Conservation (phyloP, 2,888 invertebrate species). For the Hoplodrina ambigua region DNA sequence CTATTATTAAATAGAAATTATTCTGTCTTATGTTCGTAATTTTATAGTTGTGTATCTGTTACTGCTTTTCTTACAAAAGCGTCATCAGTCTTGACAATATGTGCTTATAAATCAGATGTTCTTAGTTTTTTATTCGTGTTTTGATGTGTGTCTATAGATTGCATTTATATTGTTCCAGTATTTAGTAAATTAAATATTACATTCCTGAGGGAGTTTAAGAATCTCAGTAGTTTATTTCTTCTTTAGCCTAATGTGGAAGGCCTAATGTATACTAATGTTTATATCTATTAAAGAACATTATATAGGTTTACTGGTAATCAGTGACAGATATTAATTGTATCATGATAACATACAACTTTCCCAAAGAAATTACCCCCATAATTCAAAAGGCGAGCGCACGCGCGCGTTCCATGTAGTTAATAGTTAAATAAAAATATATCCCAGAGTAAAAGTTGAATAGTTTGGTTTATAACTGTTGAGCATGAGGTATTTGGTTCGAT, state of each 20-base stretch:
- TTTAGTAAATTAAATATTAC: not conserved
- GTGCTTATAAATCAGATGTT: not conserved
- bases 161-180: slow-evolving; percentile 3
- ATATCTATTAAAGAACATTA: slow-evolving; percentile 1
- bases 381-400: no score
- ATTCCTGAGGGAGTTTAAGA: slow-evolving; percentile 17
- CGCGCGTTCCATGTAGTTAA: no score
- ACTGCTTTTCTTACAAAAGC: not conserved
- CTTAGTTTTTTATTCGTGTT: not conserved
- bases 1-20: not conserved
- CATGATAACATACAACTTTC: no score
- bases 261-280: slow-evolving; percentile 26
- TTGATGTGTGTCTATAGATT: slow-evolving; percentile 4
- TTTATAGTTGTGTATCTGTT: slow-evolving; percentile 1
- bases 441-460: no score
- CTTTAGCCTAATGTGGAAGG: not conserved
- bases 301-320: not conserved
- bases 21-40: not conserved
- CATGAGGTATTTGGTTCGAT: no score
- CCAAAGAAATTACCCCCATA: no score
- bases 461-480: no score
- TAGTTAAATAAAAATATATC: no score
- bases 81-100: not conserved
- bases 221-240: slow-evolving; percentile 16
- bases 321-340: no score